Evolutionary conservation across 2,888 invertebrate genomes (phyloP).

Genomic region (Polylopha cassiicola): DNA sequence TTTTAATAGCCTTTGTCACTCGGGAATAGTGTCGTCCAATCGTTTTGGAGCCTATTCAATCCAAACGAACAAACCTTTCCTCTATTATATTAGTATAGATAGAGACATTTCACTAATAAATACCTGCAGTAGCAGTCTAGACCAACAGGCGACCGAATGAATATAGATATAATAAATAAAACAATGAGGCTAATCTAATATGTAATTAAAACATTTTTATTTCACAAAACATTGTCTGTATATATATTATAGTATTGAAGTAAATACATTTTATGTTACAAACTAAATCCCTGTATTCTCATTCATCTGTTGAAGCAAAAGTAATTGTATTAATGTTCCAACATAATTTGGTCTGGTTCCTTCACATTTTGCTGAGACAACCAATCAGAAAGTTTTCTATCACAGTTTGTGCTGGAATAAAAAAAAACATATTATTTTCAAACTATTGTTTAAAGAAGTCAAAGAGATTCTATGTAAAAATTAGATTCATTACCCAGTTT

Average conservation of each 20-base stretch:
- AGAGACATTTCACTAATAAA: no score
- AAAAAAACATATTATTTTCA: constrained; percentile 26
- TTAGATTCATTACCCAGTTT: constrained; percentile 59
- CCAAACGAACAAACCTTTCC: no score
- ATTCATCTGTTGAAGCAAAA: constrained; percentile 66
- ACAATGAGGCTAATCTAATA: not conserved
- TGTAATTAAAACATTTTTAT: constrained; percentile 32
- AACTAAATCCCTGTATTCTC: constrained; percentile 76
- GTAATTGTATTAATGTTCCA: constrained; percentile 58
- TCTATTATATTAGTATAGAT: no score
- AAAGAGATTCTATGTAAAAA: not conserved
- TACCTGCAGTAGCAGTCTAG: no score
- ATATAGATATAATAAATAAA: no score
- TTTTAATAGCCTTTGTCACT: no score
- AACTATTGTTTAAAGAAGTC: not conserved
- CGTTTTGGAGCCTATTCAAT: no score
- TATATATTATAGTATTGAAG: constrained; percentile 68
- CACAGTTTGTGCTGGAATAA: constrained; percentile 83
- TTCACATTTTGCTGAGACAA: constrained; percentile 72
- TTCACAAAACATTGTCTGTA: constrained; percentile 55
- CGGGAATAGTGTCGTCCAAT: no score
- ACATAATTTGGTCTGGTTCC: constrained; percentile 48
- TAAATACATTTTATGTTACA: constrained; percentile 69
- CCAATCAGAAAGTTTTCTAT: constrained; percentile 84
- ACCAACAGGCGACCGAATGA: no score